These are phyloP conservation scores for Chrysolina oricalcia DNA, from an alignment of 2,888 invertebrate genomes.

Conservation along the genomic window DNA sequence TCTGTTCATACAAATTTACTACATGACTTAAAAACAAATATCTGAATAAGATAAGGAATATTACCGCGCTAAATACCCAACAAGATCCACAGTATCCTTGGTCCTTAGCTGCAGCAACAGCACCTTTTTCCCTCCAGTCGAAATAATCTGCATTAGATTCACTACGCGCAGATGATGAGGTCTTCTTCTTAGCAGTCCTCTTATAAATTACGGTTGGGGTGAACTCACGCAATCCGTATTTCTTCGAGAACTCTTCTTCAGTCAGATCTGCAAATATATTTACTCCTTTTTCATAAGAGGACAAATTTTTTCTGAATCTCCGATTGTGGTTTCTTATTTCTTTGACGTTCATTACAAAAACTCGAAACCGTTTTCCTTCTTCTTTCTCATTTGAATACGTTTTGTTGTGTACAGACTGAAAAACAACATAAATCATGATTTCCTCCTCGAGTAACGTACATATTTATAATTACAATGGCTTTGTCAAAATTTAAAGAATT, in stretches of 20 bases:
- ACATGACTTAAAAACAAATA: too few relatives aligned
- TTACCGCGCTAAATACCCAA: conserved; percentile 23
- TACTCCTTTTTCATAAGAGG: conserved; percentile 41
- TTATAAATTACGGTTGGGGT: neutral
- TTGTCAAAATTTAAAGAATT: too few relatives aligned
- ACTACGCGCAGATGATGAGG: neutral
- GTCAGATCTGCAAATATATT: conserved; percentile 51
- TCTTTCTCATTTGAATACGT: conserved; percentile 43
- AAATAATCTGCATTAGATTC: neutral
- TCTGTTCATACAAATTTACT: too few relatives aligned
- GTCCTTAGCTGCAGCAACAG: neutral
- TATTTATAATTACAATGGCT: too few relatives aligned
- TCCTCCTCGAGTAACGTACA: too few relatives aligned
- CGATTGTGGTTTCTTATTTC: conserved; percentile 47
- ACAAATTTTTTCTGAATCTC: conserved; percentile 45
- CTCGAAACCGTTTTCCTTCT: conserved; percentile 42
- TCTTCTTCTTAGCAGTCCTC: neutral
- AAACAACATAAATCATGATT: neutral
- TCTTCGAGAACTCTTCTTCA: conserved; percentile 37
- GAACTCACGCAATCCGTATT: neutral
- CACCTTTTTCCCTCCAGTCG: conserved; percentile 15
- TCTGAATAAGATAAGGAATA: neutral
- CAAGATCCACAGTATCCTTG: conserved; percentile 21
- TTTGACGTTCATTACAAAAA: conserved; percentile 43
- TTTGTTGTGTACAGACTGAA: conserved; percentile 44